Percentiles rank a stretch among this genome's conserved stretches.
These are phyloP conservation scores for Bryconaethiops microstoma DNA, from an alignment of 2,797 vertebrate genomes.

Conservation along the genomic window DNA sequence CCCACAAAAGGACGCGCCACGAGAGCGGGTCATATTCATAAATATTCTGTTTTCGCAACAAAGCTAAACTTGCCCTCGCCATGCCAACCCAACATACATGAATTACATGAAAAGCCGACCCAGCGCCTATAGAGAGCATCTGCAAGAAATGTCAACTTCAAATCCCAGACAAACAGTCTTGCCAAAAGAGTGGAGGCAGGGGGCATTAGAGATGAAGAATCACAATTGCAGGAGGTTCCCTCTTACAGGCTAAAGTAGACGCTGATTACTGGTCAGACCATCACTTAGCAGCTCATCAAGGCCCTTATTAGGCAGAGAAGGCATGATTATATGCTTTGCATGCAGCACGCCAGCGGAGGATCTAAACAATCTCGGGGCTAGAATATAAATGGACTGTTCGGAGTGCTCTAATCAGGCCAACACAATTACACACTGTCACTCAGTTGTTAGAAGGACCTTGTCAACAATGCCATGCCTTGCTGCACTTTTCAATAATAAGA, in stretches of 20 bases:
- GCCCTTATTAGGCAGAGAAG: constrained; percentile 74
- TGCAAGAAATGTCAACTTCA: constrained; percentile 17
- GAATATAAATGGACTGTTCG: constrained; percentile 53
- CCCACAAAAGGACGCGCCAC: constrained; percentile 62
- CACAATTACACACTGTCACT: constrained; percentile 61
- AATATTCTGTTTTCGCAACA: constrained; percentile 13
- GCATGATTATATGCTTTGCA: constrained; percentile 68
- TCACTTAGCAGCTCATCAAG: constrained; percentile 70
- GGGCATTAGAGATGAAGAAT: constrained; percentile 16
- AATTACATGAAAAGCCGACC: background rate
- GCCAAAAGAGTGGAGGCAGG: constrained; percentile 5
- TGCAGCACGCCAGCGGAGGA: constrained; percentile 56
- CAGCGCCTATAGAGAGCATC: background rate
- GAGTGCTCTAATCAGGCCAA: constrained; percentile 56
- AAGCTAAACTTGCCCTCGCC: background rate
- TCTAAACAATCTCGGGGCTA: constrained; percentile 61
- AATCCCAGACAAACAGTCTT: constrained; percentile 1
- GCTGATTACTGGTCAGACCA: constrained; percentile 67
- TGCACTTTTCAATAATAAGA: constrained; percentile 56
- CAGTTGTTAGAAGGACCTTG: constrained; percentile 58
- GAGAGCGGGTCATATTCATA: background rate
- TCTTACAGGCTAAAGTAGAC: constrained; percentile 77
- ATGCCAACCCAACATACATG: background rate
- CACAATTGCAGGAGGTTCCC: constrained; percentile 57
- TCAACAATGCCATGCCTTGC: constrained; percentile 57